phyloP scores from a whole-genome alignment of 1,140 invertebrate genomes.

The Eumaeus atala region DNA sequence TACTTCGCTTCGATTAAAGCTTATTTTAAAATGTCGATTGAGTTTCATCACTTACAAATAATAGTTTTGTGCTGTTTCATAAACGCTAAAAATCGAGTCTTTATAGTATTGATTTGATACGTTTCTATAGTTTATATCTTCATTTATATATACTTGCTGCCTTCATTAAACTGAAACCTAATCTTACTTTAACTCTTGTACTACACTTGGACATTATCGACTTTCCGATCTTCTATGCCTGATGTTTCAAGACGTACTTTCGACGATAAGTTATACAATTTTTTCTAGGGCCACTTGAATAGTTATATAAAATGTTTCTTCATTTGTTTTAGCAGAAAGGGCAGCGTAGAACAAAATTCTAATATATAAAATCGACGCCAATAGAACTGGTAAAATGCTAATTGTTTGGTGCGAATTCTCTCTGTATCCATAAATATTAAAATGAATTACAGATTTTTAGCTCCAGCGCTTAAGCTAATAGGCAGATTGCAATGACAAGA shows the following conservation, averaged over 20 bases:
- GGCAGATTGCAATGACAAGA: slow-evolving; percentile 21
- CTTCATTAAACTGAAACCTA: slow-evolving; percentile 45
- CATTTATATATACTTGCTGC: slow-evolving; percentile 18
- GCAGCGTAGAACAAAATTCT: slow-evolving; percentile 65
- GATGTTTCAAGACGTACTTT: no score
- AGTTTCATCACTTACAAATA: slow-evolving; percentile 46
- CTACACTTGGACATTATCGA: no score
- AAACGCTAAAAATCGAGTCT: slow-evolving; percentile 14
- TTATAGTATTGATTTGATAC: slow-evolving; percentile 20
- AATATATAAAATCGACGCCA: slow-evolving; percentile 60
- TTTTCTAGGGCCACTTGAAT: no score
- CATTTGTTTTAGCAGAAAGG: slow-evolving; percentile 74
- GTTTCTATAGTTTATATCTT: slow-evolving; percentile 6
- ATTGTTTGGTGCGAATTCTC: slow-evolving; percentile 47
- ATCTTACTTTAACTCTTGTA: no score
- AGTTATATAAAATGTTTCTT: slow-evolving; percentile 32
- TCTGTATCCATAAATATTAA: slow-evolving; percentile 17
- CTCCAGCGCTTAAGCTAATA: slow-evolving; percentile 10
- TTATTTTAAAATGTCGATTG: slow-evolving; percentile 56
- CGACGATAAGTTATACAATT: no score
- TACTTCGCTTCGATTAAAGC: slow-evolving; percentile 66
- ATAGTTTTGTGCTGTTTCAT: slow-evolving; percentile 50
- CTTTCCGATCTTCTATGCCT: no score
- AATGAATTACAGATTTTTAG: background rate
- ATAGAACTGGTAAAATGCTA: slow-evolving; percentile 59